Evolutionary conservation across 2,797 vertebrate genomes (phyloP), one percentile per base, ranked within the genome.

Genomic region (Pipistrellus pygmaeus): DNA sequence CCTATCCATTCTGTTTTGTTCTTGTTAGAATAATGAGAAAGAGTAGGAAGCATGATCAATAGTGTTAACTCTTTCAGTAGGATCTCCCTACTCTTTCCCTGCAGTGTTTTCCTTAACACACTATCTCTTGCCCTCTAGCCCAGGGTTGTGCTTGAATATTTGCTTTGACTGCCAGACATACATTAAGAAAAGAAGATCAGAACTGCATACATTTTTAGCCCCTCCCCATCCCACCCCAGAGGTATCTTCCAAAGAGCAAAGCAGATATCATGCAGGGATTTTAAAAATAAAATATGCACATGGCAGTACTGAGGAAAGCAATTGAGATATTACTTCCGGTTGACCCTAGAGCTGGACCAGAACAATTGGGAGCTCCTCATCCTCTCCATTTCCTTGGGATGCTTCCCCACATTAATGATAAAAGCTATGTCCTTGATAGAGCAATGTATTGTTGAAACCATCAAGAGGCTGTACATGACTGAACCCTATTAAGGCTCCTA

Each of bases 231-330:
- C 30, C 5, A 14, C 2, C 23, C 53, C 9, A 8, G 35, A 55
- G 3, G 2, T 69, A 71, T 66, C 57, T 60, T 94, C 46, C 55
- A 89, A 91, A 81, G 3, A 75, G 9, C 21, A 88, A 84, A 72
- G 6, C 18, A 46, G 51, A 10, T 30, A 48, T 6, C 2, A 73
- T 5, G 8, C 14, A 82, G 27, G 9, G 27, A 17, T 68, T 51
- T 11, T n/a, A 30, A n/a, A 15, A 51, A 73, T 73, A 48, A 83
- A 73, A 38, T 89, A 6, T 12, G 32, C 3, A 23, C 6, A 55
- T 44, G 41, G 2, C 6, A 68, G 15, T 48, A 15, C 60, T 76
- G 48, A 64, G 35, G n/a, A 8, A 21, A 13, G 5, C n/a, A n/a
- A 60, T 21, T 38, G 35, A 93, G 60, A 30, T n/a, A 14, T 3